Evolutionary conservation across 2,888 invertebrate species (phyloP), one percentile per base, ranked within the genome.

Genomic region (Thecocarcelia acutangulata): DNA sequence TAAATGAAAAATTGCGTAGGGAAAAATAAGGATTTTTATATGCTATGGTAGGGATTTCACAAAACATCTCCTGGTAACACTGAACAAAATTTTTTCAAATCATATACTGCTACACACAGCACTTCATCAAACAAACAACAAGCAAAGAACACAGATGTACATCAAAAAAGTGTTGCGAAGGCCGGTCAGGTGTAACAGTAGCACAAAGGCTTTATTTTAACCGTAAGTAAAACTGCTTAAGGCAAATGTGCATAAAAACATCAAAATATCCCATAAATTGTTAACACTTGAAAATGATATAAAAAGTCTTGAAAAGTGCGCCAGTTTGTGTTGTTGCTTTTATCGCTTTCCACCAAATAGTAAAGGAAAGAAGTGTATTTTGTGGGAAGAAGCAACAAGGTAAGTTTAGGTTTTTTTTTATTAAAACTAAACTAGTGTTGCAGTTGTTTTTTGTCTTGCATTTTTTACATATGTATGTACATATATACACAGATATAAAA

Each of bases 171-270:
- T 59, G 69, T 80, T 75, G 69, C 70, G 66, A 80, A 76, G 76
- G 46, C 80, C 76, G 76, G 76, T 80, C 80, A 80, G 76, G 70
- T 80, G 80, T 76, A 79, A 68, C 68, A 44, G 66, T 56, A 54
- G 40, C 61, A 64, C 24, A 70, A 75, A 69, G 76, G 59, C n/a
- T 48, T 59, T 28, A 54, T 13, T 56, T 48, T 17, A 66, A 48
- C 15, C 52, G 21, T 63, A 50, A 59, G 54, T 15, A 37, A n/a
- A 15, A 46, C 46, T 12, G 33, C 46, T 33, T 33, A 5, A 33
- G 9, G 8, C 33, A 33, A 8, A 33, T 6, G 33, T 33, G 8
- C 3, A 33, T 33, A 33, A 15, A 54, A n/a, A 21, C 46, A 46
- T n/a, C 46, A 59, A 33, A 48, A 63, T 44, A 33, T 73, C 40